Evolutionary conservation across 2,113 vertebrate species (phyloP).

Genomic region (Ranitomeya variabilis): DNA sequence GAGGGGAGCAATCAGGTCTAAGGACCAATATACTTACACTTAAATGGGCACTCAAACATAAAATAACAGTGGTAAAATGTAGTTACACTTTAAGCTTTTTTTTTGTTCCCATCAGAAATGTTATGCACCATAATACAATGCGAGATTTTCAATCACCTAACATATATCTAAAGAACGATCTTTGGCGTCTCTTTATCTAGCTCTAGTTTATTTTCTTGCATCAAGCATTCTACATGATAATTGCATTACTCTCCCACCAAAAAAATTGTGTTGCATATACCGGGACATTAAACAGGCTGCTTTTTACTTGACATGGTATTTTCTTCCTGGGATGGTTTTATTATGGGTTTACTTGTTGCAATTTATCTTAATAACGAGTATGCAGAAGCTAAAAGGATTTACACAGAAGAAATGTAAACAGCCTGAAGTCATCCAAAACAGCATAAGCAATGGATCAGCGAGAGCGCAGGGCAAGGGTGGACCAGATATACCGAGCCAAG

Average conservation of each 20-base stretch:
- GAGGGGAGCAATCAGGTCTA: no score
- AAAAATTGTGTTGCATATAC: no score
- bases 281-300: neutral
- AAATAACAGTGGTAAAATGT: no score
- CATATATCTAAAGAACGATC: neutral
- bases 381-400: neutral
- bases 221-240: no score
- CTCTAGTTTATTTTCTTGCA: no score
- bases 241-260: no score
- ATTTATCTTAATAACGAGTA: neutral
- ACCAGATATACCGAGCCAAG: neutral
- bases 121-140: neutral
- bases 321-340: neutral
- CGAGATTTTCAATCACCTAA: neutral
- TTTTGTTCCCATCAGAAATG: neutral
- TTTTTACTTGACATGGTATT: neutral
- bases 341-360: neutral
- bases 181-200: no score
- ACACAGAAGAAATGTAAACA: conserved; percentile 8
- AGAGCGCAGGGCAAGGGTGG: neutral
- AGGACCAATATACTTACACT: no score
- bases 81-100: no score
- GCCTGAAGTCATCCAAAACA: neutral
- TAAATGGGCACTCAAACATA: no score
- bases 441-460: neutral